A percentile compares a stretch with the other conserved stretches of the same genome.
Conservation (phyloP, 2,888 invertebrate genomes). For the Phortica magna region DNA sequence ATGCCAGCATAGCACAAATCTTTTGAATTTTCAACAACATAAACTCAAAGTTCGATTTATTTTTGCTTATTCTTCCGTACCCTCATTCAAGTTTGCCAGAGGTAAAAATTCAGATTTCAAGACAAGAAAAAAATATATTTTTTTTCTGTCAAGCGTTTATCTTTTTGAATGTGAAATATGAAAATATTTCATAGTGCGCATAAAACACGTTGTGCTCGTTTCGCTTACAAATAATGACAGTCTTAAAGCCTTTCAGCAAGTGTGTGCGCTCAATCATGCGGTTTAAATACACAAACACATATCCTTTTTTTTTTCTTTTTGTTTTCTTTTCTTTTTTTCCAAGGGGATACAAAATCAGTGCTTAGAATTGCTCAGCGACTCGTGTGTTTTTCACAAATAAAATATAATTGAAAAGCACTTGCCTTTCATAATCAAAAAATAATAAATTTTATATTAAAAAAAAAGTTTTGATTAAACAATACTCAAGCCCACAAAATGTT, state of each 20-base stretch:
- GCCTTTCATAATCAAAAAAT: neutral
- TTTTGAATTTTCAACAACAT: constrained; percentile 1
- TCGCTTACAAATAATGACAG: constrained; percentile 30
- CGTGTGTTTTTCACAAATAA: neutral
- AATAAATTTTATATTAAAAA: neutral
- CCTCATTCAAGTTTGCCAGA: neutral
- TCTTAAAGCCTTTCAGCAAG: constrained; percentile 46
- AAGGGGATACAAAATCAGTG: neutral
- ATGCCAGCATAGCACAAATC: neutral
- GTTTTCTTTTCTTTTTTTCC: neutral
- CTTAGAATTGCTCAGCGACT: neutral
- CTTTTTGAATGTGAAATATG: neutral
- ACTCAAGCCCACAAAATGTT: neutral
- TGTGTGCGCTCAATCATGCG: constrained; percentile 31
- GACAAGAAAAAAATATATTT: neutral
- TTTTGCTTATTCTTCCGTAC: neutral
- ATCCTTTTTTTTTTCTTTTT: neutral
- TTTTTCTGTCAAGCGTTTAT: neutral
- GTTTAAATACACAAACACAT: constrained; percentile 16
- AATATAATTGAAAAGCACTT: neutral
- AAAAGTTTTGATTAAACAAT: neutral
- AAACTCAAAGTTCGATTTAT: neutral
- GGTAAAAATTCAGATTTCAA: constrained; percentile 22
- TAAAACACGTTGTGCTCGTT: constrained; percentile 49
- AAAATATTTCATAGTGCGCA: constrained; percentile 64